Evolutionary conservation across 2,797 vertebrate genomes (phyloP).

Genomic region (Pseudopleuronectes americanus): DNA sequence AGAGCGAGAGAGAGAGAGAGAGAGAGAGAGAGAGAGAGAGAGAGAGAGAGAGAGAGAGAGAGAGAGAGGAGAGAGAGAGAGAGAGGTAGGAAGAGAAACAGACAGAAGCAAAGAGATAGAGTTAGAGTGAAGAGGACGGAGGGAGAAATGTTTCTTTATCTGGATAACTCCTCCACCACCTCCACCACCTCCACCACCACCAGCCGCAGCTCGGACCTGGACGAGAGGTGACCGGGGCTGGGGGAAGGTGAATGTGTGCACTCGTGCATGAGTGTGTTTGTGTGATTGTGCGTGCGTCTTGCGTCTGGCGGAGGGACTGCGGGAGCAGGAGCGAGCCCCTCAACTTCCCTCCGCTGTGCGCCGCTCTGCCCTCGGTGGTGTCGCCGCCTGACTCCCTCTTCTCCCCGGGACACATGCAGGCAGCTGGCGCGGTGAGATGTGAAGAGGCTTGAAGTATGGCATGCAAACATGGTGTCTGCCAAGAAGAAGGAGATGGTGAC

Average conservation of each 20-base stretch:
- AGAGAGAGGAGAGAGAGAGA: conserved; percentile 4
- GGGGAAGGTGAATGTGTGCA: conserved; percentile 7
- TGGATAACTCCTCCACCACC: conserved; percentile 29
- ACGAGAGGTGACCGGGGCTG: conserved; percentile 52
- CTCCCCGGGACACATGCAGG: conserved; percentile 75
- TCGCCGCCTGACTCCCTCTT: background rate
- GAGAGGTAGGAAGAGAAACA: conserved; percentile 14
- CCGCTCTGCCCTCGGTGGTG: conserved; percentile 47
- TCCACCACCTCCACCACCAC: conserved; percentile 34
- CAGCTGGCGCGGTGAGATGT: conserved; percentile 84
- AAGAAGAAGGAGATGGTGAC: conserved; percentile 91
- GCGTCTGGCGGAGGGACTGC: conserved; percentile 49
- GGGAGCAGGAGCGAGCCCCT: conserved; percentile 57
- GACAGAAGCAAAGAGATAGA: conserved; percentile 7
- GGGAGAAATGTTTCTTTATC: conserved; percentile 31
- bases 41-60: conserved; percentile 8
- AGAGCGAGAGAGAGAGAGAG: background rate
- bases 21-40: background rate
- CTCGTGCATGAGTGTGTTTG: background rate
- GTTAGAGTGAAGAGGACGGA: conserved; percentile 9
- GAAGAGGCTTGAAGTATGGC: conserved; percentile 93
- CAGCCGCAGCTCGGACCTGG: conserved; percentile 60
- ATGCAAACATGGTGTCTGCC: conserved; percentile 93
- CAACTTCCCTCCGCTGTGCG: conserved; percentile 62
- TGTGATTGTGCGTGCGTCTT: background rate